A percentile compares a stretch with the other conserved stretches of the same genome.
phyloP scores from a whole-genome alignment of 2,888 invertebrate genomes.

The Hyalella azteca region DNA sequence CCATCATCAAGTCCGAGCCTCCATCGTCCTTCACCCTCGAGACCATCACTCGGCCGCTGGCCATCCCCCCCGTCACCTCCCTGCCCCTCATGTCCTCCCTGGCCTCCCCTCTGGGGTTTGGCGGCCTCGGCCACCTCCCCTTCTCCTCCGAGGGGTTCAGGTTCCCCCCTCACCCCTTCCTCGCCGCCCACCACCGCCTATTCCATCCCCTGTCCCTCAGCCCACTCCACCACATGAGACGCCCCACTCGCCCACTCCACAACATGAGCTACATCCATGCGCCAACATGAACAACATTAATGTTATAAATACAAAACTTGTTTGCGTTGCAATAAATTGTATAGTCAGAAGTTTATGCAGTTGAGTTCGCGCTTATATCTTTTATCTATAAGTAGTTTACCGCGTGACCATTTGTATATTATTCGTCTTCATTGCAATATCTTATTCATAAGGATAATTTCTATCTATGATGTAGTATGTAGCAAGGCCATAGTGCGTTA shows the following conservation, averaged over 20 bases:
- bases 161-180: conserved; percentile 57
- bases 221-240: conserved; percentile 46
- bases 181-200: conserved; percentile 54
- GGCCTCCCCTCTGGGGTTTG: conserved; percentile 47
- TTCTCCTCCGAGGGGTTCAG: conserved; percentile 52
- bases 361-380: conserved; percentile 11
- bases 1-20: conserved; percentile 45
- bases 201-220: conserved; percentile 57
- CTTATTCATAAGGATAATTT: not conserved
- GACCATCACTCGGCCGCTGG: conserved; percentile 41
- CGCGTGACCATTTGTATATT: not conserved
- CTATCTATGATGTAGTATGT: too few relatives aligned
- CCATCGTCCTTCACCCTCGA: conserved; percentile 40
- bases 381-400: conserved; percentile 12
- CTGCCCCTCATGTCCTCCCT: conserved; percentile 57
- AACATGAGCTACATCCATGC: not conserved
- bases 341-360: conserved; percentile 24
- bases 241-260: not conserved
- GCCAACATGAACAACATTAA: not conserved
- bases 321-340: conserved; percentile 26
- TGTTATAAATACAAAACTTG: not conserved
- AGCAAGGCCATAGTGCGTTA: too few relatives aligned
- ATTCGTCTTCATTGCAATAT: not conserved
- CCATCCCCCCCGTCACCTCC: conserved; percentile 46
- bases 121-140: conserved; percentile 46